Evolutionary conservation across 2,113 vertebrate species (phyloP).

Genomic region (Podarcis raffonei): DNA sequence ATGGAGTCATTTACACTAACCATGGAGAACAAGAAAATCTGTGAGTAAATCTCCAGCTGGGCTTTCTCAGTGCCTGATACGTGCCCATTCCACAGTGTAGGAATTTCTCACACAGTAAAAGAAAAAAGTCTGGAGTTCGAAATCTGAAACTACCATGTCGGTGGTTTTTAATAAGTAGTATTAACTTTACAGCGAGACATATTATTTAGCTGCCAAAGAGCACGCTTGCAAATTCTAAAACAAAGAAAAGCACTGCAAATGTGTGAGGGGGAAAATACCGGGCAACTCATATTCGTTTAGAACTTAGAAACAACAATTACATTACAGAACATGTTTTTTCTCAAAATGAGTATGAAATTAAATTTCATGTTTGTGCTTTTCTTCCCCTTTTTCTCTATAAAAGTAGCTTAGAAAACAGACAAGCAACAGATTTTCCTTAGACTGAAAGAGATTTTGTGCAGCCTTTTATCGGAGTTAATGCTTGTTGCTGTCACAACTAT

Average conservation of each 20-base stretch:
- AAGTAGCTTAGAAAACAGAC: background rate
- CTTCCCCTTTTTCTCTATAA: background rate
- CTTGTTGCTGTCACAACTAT: background rate
- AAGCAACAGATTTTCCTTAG: background rate
- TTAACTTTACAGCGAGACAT: background rate
- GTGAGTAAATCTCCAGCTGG: constrained; percentile 57
- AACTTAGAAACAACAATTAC: background rate
- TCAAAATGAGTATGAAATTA: background rate
- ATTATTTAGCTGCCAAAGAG: background rate
- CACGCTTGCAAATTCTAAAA: background rate
- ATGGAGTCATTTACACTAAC: constrained; percentile 1
- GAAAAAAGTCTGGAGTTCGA: constrained; percentile 52
- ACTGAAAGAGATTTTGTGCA: background rate
- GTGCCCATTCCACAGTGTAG: constrained; percentile 35
- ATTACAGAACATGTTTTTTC: background rate
- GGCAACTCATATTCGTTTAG: background rate
- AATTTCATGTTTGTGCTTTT: background rate
- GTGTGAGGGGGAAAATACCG: background rate
- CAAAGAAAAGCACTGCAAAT: background rate
- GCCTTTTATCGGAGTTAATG: background rate
- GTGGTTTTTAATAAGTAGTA: constrained; percentile 30
- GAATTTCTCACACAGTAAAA: constrained; percentile 37
- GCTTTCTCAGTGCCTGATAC: constrained; percentile 24
- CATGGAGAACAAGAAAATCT: constrained; percentile 39
- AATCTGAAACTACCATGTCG: constrained; percentile 51